Evolutionary conservation across 2,797 vertebrate genomes (phyloP), one percentile per base, ranked within the genome.

Genomic region (Cynopterus sphinx): DNA sequence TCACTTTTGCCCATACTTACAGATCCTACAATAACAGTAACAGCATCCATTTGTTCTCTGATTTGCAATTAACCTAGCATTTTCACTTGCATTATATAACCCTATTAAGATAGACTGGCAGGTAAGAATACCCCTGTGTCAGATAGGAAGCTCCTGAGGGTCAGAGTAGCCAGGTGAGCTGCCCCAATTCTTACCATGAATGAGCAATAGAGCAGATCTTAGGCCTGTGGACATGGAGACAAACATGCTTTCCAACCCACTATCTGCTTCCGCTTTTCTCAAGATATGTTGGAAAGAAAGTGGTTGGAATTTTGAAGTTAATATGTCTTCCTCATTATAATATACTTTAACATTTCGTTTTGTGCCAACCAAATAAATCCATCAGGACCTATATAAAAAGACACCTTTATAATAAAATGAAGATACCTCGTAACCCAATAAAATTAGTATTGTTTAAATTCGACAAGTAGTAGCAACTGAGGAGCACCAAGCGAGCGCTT

Each of bases 321-420:
- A 61, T 9, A 22, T 28, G 65, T 87, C 22, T 19, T 81, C 24
- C 26, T 81, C 73, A 6, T 49, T 84, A 28, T 68, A 73, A 68
- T 17, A 68, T n/a, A 71, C 15, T 51, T 84, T 87, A 93, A 36
- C 16, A 51, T 63, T 84, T 75, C 74, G 49, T 77, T 90, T 77
- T 86, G 43, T 70, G 31, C 17, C 57, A 92, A 73, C 6, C 33
- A 89, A 86, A 87, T 93, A 39, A 82, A 82, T 63, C 16, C 15
- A 65, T 65, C 17, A 49, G n/a, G 43, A 87, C 57, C 83, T 75
- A 87, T 78, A 33, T 36, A 49, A 71, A 91, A 96, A 91, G 49
- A 49, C 1, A 87, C 26, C 53, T 81, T 82, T 36, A 51, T 59
- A 33, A 82, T 83, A 96, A 59, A 12, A 94, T 73, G 4, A 81